These are phyloP conservation scores for Taxidea taxus DNA, from an alignment of 2,113 vertebrate genomes.

Conservation along the genomic window DNA sequence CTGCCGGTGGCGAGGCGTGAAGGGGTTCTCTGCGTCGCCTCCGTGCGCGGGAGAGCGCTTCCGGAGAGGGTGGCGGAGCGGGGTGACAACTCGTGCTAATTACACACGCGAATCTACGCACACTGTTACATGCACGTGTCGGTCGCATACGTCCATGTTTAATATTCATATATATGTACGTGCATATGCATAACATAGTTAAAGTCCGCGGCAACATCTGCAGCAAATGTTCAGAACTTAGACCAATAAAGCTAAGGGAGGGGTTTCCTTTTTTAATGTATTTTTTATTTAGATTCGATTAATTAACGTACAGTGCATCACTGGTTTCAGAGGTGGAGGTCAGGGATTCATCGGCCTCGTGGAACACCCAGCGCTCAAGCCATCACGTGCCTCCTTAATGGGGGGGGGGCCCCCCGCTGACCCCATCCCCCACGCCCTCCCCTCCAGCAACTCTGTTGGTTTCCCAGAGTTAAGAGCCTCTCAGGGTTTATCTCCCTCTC, in stretches of 20 bases:
- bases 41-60: not conserved
- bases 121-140: not conserved
- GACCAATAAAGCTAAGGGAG: not conserved
- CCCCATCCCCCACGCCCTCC: not conserved
- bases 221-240: not conserved
- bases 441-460: not conserved
- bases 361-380: not conserved
- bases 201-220: too few species aligned
- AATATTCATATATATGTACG: not conserved
- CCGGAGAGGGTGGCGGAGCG: not conserved
- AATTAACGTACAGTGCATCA: not conserved
- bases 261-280: not conserved
- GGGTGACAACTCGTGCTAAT: not conserved
- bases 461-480: not conserved
- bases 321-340: not conserved
- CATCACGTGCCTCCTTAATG: rapidly evolving
- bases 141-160: not conserved
- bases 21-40: not conserved
- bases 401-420: too few species aligned
- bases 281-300: not conserved
- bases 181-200: not conserved
- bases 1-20: not conserved
- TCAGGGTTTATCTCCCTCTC: not conserved
- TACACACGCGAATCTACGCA: not conserved
- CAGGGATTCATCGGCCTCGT: not conserved